These are phyloP conservation scores for Pissodes strobi DNA, from an alignment of 1,140 invertebrate genomes.

Conservation along the genomic window DNA sequence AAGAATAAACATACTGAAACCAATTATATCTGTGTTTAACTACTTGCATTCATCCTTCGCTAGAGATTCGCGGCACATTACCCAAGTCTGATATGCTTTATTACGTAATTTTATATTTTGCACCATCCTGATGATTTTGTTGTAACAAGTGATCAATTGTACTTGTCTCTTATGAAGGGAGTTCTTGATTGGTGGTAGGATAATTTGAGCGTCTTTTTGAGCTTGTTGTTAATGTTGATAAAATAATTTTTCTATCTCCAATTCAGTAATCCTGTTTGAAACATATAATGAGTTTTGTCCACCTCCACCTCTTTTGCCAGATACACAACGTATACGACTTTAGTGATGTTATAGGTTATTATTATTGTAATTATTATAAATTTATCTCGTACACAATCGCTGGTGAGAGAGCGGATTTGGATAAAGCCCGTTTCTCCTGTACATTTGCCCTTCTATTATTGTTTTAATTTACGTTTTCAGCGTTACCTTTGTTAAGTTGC, in stretches of 20 bases:
- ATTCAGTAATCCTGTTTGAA: background rate
- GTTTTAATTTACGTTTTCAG: constrained; percentile 36
- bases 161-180: constrained; percentile 1
- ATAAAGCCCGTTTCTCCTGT: constrained; percentile 16
- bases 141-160: constrained; percentile 22
- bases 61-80: background rate
- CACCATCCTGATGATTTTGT: constrained; percentile 32
- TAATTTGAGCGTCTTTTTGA: constrained; percentile 2
- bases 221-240: constrained; percentile 37
- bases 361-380: constrained; percentile 44
- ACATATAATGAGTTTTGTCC: constrained; percentile 15
- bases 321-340: constrained; percentile 50
- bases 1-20: too few species aligned
- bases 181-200: constrained; percentile 5
- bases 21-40: too few species aligned
- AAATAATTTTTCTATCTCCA: constrained; percentile 18
- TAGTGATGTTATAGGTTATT: constrained; percentile 52
- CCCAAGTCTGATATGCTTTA: background rate
- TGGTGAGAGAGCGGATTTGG: constrained; percentile 21
- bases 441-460: constrained; percentile 23
- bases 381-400: constrained; percentile 42
- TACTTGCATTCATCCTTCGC: background rate
- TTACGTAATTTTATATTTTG: background rate
- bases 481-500: constrained; percentile 49
- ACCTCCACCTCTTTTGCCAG: constrained; percentile 20